Evolutionary conservation across 2,888 invertebrate species (phyloP).

Genomic region (Scrobipalpa costella): DNA sequence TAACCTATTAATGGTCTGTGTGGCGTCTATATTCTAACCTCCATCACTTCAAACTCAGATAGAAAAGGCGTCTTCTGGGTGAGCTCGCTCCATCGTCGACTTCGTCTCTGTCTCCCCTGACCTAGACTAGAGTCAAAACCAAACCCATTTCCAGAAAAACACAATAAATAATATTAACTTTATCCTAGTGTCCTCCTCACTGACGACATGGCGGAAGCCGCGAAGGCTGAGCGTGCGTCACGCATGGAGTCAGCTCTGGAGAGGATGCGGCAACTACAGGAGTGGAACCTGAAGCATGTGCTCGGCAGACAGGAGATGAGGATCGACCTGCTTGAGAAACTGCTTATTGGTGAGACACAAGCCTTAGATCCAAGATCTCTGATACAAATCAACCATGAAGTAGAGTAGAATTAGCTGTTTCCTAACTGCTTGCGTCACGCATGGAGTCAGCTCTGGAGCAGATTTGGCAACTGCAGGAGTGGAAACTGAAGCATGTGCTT

Average conservation of each 20-base stretch:
- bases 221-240: slow-evolving; percentile 46
- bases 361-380: too few relatives aligned
- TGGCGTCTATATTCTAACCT: too few relatives aligned
- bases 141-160: background rate
- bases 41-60: too few relatives aligned
- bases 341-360: slow-evolving; percentile 63
- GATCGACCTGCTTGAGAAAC: slow-evolving; percentile 51
- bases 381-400: too few relatives aligned
- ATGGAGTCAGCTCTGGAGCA: slow-evolving; percentile 46
- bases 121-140: too few relatives aligned
- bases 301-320: slow-evolving; percentile 56
- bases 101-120: too few relatives aligned
- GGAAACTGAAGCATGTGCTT: slow-evolving; percentile 53
- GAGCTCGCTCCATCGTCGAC: too few relatives aligned
- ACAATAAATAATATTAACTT: too few relatives aligned
- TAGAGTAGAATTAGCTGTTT: too few relatives aligned
- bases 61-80: too few relatives aligned
- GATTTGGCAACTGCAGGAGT: slow-evolving; percentile 60
- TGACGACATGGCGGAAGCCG: slow-evolving; percentile 55
- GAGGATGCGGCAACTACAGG: slow-evolving; percentile 62
- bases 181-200: slow-evolving; percentile 52
- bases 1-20: too few relatives aligned
- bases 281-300: slow-evolving; percentile 52
- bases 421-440: background rate
- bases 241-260: slow-evolving; percentile 53